phyloP scores from a whole-genome alignment of 2,113 vertebrate species.

The Catharus bicknelli region DNA sequence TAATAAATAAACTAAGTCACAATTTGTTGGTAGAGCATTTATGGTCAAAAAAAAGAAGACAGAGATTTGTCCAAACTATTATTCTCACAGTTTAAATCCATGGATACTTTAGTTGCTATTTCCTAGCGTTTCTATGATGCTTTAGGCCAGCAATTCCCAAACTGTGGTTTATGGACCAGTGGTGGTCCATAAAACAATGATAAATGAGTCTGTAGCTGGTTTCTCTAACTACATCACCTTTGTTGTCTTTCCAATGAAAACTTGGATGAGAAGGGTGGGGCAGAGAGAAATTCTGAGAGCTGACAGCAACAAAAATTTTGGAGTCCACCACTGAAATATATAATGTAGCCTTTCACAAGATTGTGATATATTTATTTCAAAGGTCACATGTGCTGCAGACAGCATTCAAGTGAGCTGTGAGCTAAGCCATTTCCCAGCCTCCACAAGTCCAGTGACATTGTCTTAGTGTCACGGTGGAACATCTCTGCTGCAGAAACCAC shows the following conservation, averaged over 20 bases:
- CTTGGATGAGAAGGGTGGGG: not conserved
- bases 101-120: constrained; percentile 20
- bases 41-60: not conserved
- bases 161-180: constrained; percentile 20
- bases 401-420: not conserved
- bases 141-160: constrained; percentile 12
- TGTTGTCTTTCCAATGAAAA: constrained; percentile 43
- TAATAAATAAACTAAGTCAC: constrained; percentile 31
- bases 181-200: constrained; percentile 31
- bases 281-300: not conserved
- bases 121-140: not conserved
- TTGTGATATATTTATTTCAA: not conserved
- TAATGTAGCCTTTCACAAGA: not conserved
- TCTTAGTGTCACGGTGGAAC: fast-evolving
- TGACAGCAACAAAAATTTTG: not conserved
- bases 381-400: not conserved
- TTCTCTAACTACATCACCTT: constrained; percentile 23
- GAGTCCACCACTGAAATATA: not conserved
- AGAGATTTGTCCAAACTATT: constrained; percentile 19
- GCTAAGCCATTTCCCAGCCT: not conserved
- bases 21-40: constrained; percentile 40
- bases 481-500: not conserved
- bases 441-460: not conserved
- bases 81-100: constrained; percentile 28
- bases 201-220: constrained; percentile 21